phyloP scores from a whole-genome alignment of 2,797 vertebrate genomes.

The Pteropus rufus region DNA sequence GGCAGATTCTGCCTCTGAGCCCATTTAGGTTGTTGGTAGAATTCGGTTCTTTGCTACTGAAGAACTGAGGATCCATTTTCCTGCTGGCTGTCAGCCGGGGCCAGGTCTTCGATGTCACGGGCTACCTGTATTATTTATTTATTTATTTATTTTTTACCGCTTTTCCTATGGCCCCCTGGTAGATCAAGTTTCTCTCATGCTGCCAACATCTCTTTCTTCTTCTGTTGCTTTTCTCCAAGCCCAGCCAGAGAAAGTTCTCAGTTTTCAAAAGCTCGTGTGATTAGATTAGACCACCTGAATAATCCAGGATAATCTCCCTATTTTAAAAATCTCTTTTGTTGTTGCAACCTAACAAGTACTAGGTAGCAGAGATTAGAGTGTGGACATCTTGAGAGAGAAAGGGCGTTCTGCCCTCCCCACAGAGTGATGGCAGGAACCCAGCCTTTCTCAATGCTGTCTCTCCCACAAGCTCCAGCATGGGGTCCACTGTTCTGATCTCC shows the following conservation, averaged over 20 bases:
- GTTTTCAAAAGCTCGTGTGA: neutral
- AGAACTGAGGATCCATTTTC: neutral
- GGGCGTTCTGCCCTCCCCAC: neutral
- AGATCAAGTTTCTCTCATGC: neutral
- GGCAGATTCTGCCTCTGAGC: neutral
- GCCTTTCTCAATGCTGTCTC: neutral
- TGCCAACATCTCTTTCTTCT: neutral
- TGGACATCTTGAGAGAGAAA: neutral
- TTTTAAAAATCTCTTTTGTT: neutral
- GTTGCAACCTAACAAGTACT: neutral
- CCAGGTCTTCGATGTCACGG: neutral
- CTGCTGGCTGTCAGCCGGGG: neutral
- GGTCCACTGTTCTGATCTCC: fast-evolving
- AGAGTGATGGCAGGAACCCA: neutral
- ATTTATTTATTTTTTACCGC: neutral
- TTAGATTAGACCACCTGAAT: neutral
- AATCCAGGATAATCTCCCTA: neutral
- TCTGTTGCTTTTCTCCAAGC: neutral
- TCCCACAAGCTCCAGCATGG: neutral
- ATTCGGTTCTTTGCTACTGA: neutral
- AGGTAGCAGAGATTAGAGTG: neutral
- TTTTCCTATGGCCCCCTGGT: neutral
- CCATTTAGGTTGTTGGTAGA: neutral
- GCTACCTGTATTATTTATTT: neutral
- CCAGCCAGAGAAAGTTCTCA: neutral